Base-by-base conservation (phyloP, 1,140 invertebrate genomes). In the Heliconius hermathena region DNA sequence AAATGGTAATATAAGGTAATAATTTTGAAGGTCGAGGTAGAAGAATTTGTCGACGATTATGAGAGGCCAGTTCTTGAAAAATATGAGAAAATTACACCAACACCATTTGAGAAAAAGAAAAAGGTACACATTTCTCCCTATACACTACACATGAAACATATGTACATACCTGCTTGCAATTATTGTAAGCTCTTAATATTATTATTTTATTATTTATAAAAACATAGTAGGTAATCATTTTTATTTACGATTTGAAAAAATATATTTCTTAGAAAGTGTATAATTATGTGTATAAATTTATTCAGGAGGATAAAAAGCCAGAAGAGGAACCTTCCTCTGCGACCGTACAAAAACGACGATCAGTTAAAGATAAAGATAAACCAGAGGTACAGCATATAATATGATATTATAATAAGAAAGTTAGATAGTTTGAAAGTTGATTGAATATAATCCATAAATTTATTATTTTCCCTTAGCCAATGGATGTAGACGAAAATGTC, bases 31-130 rank as follows among this genome's bases (percentile, higher is more conserved):
- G 96, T 96, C 77, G 95, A 95, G 38, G 95, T 95, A 80, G 94
- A 90, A 73, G 94, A 95, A 85, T 95, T 95, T 85, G 91, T 95
- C 38, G 94, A 95, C 57, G 96, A 97, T 89, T 97, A 97, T 82
- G 96, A 97, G 79, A 95, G 96, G 75, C 94, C 96, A n/a, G 96
- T 96, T 11, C 94, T 97, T 18, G 96, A 97, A 85, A 96, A 96
- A 90, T 96, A 95, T 83, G 95, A 96, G 83, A 95, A 95, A 82
- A 90, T 95, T 52, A 84, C 93, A 20, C 94, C 94, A 38, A 94
- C 94, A 73, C 93, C 94, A 9, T 88, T 84, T 18, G 83, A 88
- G n/a, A 79, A 81, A 77, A 91, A 94, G 74, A 94, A 94, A 88
- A 94, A 94, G 83, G 91, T 33, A 74, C 36, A 74, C 11, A 57